Evolutionary conservation across 2,888 invertebrate genomes (phyloP), one percentile per base, ranked within the genome.

Genomic region (Melikaiella ostensackeni): DNA sequence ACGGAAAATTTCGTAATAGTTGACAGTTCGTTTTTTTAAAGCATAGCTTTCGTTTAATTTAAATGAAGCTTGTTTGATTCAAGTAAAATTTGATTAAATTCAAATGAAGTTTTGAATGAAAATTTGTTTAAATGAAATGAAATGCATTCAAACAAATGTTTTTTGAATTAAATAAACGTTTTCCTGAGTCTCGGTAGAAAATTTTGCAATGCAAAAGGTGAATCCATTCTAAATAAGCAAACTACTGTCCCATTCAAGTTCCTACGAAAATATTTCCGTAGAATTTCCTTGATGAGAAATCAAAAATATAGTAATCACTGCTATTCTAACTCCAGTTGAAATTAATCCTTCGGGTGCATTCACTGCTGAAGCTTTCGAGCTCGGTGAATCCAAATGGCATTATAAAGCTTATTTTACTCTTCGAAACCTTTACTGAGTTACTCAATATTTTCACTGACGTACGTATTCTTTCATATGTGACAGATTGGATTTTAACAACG

Each of bases 391-490:
- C 64, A 46, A 66, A 46, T 42, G 4, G 19, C 5, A 66, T 66
- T 66, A 66, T 42, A 42, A 46, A 66, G 64, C 42, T 42, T 66
- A 66, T 66, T 66, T 66, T 46, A 66, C 64, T 42, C 24, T 66
- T 66, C 27, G 27, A 66, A 24, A 66, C 64, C 42, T 66, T 64
- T 42, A 42, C 64, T 64, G 42, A 42, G 64, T 64, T 21, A 64
- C 64, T 64, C 38, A 64, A 64, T 64, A 64, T 64, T 64, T 42
- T 42, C 64, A 42, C 35, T 64, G 64, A 42, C 42, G 16, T 35
- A 35, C 24, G 24, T 24, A 46, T 2, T 27, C 3, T 66, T 66
- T 42, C 24, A 24, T n/a, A 42, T 42, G 13, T 42, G 64, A 42
- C 24, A 66, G 27, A 4, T 46, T 46, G 38, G 9, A 46, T 27